Evolutionary conservation across 35 echinoderm and acorn worm species (phyloP), one percentile per base, ranked within the genome.

Genomic region (Ophiothrix spiculata): DNA sequence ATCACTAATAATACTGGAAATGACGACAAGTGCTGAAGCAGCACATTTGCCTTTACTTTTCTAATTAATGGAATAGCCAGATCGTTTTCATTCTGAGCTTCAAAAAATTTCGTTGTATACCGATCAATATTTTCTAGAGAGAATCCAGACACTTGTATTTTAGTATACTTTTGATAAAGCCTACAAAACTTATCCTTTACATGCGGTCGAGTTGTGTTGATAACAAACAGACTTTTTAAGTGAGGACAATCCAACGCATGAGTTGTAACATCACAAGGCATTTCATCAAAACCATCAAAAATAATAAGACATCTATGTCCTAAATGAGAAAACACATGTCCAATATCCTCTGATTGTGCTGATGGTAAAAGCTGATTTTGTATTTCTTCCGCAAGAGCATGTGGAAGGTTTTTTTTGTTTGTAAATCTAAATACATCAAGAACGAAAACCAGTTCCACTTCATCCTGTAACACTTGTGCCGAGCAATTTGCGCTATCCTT

Each of bases 221-320:
- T 64, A 4, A 83, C 54, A 33, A 63, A 63, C 13, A 31, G 69
- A 1, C 28, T 37, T 29, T 63, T 83, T 0, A 83, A 37, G 60
- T 12, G 60, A 15, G 36, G 34, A 64, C 35, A 64, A 16, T 69
- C 6, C 1, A 69, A 25, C 1, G 25, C 29, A n/a, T 69, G 60
- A 2, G 17, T n/a, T 69, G 4, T 69, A 15, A 69, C 6, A 12
- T 25, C 23, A 4, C 3, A 25, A 6, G 31, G 63, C 34, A 83
- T 60, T 37, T 83, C 81, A 64, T 83, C 81, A 63, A 60, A 49
- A 10, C 81, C 81, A 74, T 83, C 81, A 2, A 83, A 60, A 32
- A 83, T 25, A 64, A 83, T 64, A 23, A 83, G 49, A 12, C 54
- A 49, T 54, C 36, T 33, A 16, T 83, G 23, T 63, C 10, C 32